Percentiles rank a stretch among this genome's conserved stretches.
phyloP scores from a whole-genome alignment of 2,888 invertebrate species.

The Latrodectus elegans region DNA sequence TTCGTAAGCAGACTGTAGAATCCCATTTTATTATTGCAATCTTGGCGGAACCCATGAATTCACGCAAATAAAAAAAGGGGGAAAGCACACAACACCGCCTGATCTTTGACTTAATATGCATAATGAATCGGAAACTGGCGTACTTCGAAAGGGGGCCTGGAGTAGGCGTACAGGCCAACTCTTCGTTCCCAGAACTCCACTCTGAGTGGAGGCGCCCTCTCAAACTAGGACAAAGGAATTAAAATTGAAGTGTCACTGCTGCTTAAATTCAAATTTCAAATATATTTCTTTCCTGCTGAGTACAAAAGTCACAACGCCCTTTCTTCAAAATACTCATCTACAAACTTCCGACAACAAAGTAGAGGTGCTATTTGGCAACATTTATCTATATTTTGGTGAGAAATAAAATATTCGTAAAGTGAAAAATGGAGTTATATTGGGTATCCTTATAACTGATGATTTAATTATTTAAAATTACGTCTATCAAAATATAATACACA shows the following conservation, averaged over 20 bases:
- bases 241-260: slow-evolving; percentile 62
- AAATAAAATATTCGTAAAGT: too few relatives aligned
- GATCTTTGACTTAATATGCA: background rate
- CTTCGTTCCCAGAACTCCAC: background rate
- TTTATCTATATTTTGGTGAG: too few relatives aligned
- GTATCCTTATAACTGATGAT: too few relatives aligned
- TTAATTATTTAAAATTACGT: too few relatives aligned
- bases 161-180: slow-evolving; percentile 9
- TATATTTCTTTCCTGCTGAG: slow-evolving; percentile 33
- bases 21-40: too few relatives aligned
- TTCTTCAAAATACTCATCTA: background rate
- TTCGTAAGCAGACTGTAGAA: too few relatives aligned
- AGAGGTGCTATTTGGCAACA: too few relatives aligned
- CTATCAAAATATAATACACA: too few relatives aligned
- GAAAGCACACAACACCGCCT: background rate
- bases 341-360: too few relatives aligned
- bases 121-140: background rate
- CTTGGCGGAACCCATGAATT: too few relatives aligned
- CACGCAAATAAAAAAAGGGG: background rate
- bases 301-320: slow-evolving; percentile 37
- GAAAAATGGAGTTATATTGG: too few relatives aligned
- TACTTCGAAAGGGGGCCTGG: background rate
- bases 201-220: background rate
- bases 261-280: slow-evolving; percentile 59
- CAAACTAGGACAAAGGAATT: slow-evolving; percentile 54